These are phyloP conservation scores for Lagria hirta DNA, from an alignment of 2,888 invertebrate genomes.

Conservation along the genomic window DNA sequence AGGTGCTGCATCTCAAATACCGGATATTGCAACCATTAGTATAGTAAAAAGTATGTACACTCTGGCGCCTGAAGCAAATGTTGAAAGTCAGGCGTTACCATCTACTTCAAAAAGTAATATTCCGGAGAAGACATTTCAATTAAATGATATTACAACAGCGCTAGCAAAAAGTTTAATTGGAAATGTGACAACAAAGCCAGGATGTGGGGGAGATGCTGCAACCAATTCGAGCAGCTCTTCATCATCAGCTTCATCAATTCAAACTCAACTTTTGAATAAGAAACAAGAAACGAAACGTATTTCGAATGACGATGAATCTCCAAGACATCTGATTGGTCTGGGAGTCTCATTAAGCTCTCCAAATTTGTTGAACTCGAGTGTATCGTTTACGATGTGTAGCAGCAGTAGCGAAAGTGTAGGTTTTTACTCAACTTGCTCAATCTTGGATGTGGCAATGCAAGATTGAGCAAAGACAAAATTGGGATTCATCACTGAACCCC, in stretches of 20 bases:
- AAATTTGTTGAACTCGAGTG: slow-evolving; percentile 49
- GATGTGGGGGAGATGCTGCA: slow-evolving; percentile 3
- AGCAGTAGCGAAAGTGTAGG: slow-evolving; percentile 52
- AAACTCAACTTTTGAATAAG: slow-evolving; percentile 36
- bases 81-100: slow-evolving; percentile 28
- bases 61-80: slow-evolving; percentile 34
- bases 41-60: slow-evolving; percentile 44
- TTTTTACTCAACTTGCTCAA: neutral
- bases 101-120: slow-evolving; percentile 37
- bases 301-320: slow-evolving; percentile 33
- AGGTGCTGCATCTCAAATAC: slow-evolving; percentile 34
- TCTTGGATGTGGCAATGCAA: neutral
- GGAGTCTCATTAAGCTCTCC: slow-evolving; percentile 52
- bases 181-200: neutral
- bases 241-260: slow-evolving; percentile 40
- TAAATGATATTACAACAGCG: slow-evolving; percentile 30
- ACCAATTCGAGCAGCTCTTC: slow-evolving; percentile 28
- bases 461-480: no score
- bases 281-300: slow-evolving; percentile 29
- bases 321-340: slow-evolving; percentile 44
- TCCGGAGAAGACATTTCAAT: slow-evolving; percentile 37
- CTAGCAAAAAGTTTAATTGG: slow-evolving; percentile 27
- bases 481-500: no score
- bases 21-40: slow-evolving; percentile 38
- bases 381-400: slow-evolving; percentile 50